Evolutionary conservation across 2,888 invertebrate genomes (phyloP).

Genomic region (Xanthia icteritia): DNA sequence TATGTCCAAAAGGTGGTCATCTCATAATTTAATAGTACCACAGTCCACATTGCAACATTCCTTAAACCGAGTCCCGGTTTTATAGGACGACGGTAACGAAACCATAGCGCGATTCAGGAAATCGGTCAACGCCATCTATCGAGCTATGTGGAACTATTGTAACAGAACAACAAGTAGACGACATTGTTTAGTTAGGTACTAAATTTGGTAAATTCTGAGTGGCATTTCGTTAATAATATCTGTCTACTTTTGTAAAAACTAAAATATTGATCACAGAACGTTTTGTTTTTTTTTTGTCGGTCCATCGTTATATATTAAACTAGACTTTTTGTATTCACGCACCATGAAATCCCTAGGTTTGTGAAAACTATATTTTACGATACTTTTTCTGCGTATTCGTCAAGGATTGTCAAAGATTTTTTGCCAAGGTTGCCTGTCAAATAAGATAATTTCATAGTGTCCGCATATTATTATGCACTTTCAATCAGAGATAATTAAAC

Average conservation of each 20-base stretch:
- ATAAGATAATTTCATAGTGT: not conserved
- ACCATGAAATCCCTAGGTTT: slow-evolving; percentile 83
- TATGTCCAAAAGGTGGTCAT: too few species aligned
- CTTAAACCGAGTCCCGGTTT: too few species aligned
- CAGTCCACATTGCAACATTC: too few species aligned
- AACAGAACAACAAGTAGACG: too few species aligned
- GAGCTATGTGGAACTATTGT: too few species aligned
- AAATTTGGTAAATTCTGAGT: too few species aligned
- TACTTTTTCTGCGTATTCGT: slow-evolving; percentile 70
- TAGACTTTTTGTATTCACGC: slow-evolving; percentile 74
- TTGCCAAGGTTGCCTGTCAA: not conserved
- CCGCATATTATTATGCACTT: not conserved
- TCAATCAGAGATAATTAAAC: not conserved
- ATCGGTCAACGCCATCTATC: too few species aligned
- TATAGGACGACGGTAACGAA: too few species aligned
- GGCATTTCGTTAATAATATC: slow-evolving; percentile 43
- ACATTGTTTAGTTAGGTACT: too few species aligned
- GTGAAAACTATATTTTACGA: slow-evolving; percentile 80
- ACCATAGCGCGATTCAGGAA: too few species aligned
- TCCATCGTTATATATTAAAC: slow-evolving; percentile 75
- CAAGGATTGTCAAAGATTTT: slow-evolving; percentile 71
- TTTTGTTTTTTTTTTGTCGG: slow-evolving; percentile 68
- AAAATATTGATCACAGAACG: slow-evolving; percentile 76
- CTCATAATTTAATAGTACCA: too few species aligned
- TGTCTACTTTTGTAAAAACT: slow-evolving; percentile 51